These are phyloP conservation scores for Montipora sp. DNA, from an alignment of 64 coral and sea anemone species.

Conservation along the genomic window DNA sequence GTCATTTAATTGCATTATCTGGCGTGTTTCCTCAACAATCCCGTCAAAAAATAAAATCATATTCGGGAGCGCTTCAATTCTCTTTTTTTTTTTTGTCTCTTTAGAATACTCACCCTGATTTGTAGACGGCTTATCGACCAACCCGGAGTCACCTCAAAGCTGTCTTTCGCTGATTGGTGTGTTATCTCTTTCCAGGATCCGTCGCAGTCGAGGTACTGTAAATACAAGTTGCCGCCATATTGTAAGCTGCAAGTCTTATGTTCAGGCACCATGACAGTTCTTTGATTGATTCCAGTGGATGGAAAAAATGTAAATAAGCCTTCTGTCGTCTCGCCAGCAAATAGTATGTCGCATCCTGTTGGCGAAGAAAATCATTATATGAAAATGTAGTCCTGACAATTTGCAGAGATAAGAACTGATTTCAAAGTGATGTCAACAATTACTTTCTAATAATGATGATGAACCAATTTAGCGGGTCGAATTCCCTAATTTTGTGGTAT, in stretches of 20 bases:
- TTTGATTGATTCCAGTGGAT: background rate
- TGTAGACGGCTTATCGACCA: background rate
- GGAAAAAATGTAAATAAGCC: background rate
- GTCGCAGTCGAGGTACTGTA: conserved; percentile 3
- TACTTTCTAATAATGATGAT: too few relatives aligned
- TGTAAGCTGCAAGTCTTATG: conserved; percentile 3
- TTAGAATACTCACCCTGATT: background rate
- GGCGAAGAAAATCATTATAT: background rate
- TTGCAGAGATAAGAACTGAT: background rate
- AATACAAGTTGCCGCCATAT: background rate
- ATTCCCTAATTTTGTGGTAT: too few relatives aligned
- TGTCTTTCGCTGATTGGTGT: background rate
- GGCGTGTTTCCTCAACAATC: too few relatives aligned
- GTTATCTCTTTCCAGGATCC: background rate
- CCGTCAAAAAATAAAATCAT: too few relatives aligned
- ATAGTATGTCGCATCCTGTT: conserved; percentile 15
- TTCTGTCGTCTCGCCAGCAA: background rate
- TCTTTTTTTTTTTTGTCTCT: background rate
- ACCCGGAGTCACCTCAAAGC: background rate
- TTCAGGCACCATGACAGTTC: background rate
- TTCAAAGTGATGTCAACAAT: too few relatives aligned
- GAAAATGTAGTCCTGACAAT: background rate
- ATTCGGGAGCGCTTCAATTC: too few relatives aligned
- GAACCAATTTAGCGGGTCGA: too few relatives aligned
- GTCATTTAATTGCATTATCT: too few relatives aligned